Conservation (phyloP, 2,113 vertebrate species). For the Solenodon paradoxus region DNA sequence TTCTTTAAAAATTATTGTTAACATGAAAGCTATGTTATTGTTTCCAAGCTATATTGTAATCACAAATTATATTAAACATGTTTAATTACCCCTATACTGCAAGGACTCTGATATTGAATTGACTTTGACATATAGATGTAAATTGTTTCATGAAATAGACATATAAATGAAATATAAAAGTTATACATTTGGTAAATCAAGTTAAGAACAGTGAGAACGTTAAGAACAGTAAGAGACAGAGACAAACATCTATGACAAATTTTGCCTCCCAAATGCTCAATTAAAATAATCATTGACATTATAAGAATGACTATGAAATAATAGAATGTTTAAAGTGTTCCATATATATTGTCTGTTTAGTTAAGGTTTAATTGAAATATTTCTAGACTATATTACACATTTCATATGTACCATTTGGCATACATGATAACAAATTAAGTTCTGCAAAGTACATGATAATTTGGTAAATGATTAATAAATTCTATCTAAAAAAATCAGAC, state of each 20-base stretch:
- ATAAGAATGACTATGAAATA: not conserved
- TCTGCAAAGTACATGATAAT: not conserved
- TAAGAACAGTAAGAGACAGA: not conserved
- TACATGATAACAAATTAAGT: not conserved
- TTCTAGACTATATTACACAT: not conserved
- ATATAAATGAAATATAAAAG: not conserved
- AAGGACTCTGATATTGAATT: not conserved
- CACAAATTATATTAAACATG: not conserved
- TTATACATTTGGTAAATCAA: not conserved
- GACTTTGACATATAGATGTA: not conserved
- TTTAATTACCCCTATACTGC: not conserved
- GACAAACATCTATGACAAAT: not conserved
- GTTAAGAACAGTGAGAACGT: not conserved
- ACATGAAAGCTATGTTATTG: not conserved
- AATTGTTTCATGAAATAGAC: not conserved
- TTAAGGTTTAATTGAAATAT: not conserved
- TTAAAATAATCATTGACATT: not conserved
- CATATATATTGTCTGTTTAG: not conserved
- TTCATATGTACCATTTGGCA: not conserved
- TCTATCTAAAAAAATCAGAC: not conserved
- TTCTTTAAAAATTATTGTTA: not conserved
- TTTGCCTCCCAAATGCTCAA: not conserved
- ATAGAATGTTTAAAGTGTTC: not conserved
- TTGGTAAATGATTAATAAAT: conserved; percentile 14
- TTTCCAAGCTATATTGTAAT: not conserved